Conservation (phyloP, 2,797 vertebrate genomes). For the Schizopygopsis malacanthus region DNA sequence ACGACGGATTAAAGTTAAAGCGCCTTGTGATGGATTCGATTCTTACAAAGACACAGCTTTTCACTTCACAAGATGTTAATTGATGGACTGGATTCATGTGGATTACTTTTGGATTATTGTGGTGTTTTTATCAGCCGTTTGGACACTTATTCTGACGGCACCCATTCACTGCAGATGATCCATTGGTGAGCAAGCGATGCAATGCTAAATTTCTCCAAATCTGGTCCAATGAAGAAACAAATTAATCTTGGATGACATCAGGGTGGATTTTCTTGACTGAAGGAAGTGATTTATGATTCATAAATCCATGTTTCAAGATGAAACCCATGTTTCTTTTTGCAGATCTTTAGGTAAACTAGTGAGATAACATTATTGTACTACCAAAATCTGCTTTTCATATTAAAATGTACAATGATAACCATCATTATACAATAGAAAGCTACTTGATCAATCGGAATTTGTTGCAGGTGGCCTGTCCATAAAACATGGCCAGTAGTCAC, state of each 20-base stretch:
- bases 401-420: background rate
- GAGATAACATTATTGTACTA: background rate
- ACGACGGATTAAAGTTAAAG: background rate
- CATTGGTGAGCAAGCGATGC: background rate
- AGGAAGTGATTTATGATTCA: background rate
- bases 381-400: background rate
- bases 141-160: background rate
- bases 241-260: background rate
- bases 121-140: background rate
- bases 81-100: background rate
- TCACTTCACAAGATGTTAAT: background rate
- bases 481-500: background rate
- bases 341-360: background rate
- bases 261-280: background rate
- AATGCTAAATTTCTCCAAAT: background rate
- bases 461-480: background rate
- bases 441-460: background rate
- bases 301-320: background rate
- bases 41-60: background rate
- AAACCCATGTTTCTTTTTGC: too few species aligned
- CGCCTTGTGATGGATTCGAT: background rate
- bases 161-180: background rate
- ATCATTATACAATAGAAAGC: background rate
- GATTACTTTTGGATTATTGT: background rate
- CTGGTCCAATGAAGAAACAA: background rate